Evolutionary conservation across 2,113 vertebrate species (phyloP).

Genomic region (Rhadina sibilatrix): DNA sequence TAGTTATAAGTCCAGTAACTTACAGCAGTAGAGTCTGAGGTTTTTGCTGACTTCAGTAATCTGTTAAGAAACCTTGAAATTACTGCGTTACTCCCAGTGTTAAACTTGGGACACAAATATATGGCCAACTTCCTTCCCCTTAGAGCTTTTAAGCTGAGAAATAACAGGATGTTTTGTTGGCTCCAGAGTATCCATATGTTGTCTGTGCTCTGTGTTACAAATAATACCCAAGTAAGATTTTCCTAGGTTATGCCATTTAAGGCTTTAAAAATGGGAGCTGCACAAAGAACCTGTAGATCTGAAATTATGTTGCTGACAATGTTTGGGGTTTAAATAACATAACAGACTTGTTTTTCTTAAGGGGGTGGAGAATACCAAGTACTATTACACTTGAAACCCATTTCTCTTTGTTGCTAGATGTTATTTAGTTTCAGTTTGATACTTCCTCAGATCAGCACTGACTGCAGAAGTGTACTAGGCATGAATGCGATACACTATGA

Average conservation of each 20-base stretch:
- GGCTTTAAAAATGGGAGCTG: background rate
- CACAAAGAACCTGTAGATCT: background rate
- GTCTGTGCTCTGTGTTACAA: background rate
- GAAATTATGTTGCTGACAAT: background rate
- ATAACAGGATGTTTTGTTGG: background rate
- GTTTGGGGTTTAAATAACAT: background rate
- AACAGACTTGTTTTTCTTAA: background rate
- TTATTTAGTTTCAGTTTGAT: background rate
- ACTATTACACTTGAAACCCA: background rate
- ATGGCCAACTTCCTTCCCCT: background rate
- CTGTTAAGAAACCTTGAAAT: background rate
- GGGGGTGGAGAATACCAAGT: background rate
- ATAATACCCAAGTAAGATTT: background rate
- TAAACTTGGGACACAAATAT: background rate
- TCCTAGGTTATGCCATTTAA: background rate
- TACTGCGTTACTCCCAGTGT: background rate
- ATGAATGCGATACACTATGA: accelerated
- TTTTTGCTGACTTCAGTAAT: background rate
- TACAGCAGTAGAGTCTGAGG: background rate
- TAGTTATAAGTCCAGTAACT: background rate
- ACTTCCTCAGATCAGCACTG: background rate
- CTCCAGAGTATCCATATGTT: background rate
- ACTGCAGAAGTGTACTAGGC: background rate
- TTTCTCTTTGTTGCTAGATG: background rate
- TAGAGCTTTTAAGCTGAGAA: background rate